Evolutionary conservation across 2,888 invertebrate genomes (phyloP).

Genomic region (Carabus problematicus): DNA sequence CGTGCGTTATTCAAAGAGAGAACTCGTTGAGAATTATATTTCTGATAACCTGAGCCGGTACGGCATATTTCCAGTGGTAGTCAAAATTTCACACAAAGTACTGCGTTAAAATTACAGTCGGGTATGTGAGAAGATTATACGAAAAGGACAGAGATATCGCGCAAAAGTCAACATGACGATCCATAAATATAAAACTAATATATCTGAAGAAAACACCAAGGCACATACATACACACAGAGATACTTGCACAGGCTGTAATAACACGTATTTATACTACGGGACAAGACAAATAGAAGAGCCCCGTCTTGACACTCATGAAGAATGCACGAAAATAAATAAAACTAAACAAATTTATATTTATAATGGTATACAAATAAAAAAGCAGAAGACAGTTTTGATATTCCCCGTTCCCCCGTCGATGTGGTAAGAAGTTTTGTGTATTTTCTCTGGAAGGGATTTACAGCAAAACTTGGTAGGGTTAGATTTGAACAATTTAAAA

Average conservation of each 20-base stretch:
- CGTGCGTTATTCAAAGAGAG: too few species aligned
- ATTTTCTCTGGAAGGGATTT: too few species aligned
- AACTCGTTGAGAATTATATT: too few species aligned
- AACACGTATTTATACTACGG: constrained; percentile 58
- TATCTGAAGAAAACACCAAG: constrained; percentile 28
- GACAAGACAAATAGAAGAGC: constrained; percentile 54
- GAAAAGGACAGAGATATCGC: constrained; percentile 18
- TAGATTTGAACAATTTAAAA: too few species aligned
- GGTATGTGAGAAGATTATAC: too few species aligned
- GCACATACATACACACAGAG: constrained; percentile 14
- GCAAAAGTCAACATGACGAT: constrained; percentile 58
- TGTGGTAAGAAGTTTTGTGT: too few species aligned
- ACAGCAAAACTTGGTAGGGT: too few species aligned
- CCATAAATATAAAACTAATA: constrained; percentile 58
- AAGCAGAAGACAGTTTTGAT: constrained; percentile 34
- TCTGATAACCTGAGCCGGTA: too few species aligned
- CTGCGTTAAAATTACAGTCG: too few species aligned
- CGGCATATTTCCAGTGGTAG: too few species aligned
- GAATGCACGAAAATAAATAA: constrained; percentile 54
- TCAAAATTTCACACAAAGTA: too few species aligned
- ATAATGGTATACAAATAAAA: constrained; percentile 47
- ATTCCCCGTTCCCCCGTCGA: not conserved
- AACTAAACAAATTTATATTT: constrained; percentile 53
- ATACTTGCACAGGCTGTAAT: constrained; percentile 53
- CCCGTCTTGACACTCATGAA: constrained; percentile 50